Conservation (phyloP, 2,797 vertebrate species). For the Poeciliopsis infans region DNA sequence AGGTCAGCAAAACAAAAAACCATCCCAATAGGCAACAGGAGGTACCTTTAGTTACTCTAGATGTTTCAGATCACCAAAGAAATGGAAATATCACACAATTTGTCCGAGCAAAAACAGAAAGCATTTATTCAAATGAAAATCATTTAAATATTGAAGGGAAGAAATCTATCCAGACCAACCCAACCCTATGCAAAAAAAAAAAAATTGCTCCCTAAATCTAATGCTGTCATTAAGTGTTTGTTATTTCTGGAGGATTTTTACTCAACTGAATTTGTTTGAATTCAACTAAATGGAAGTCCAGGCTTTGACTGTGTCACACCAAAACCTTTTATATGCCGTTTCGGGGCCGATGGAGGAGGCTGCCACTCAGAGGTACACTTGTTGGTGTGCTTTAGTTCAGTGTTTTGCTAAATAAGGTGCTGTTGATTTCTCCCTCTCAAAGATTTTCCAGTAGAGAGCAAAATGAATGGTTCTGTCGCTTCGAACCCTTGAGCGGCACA, state of each 20-base stretch:
- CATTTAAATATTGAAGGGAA: neutral
- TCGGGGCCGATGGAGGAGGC: too few species aligned
- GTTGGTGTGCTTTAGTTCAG: too few species aligned
- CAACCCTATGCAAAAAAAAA: neutral
- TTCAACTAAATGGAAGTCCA: neutral
- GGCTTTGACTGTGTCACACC: neutral
- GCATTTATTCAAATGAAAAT: neutral
- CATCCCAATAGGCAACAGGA: neutral
- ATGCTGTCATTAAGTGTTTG: neutral
- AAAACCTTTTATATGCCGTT: neutral
- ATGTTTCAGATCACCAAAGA: neutral
- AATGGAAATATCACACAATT: neutral
- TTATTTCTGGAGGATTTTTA: neutral
- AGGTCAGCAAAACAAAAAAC: constrained; percentile 75
- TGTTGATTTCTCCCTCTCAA: too few species aligned
- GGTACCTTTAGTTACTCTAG: neutral
- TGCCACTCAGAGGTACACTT: neutral
- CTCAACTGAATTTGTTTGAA: neutral
- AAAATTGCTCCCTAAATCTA: neutral
- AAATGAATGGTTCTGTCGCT: neutral
- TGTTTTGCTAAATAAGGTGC: too few species aligned
- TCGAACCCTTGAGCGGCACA: neutral
- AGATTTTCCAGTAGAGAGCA: too few species aligned
- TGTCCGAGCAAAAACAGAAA: neutral
- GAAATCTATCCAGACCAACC: neutral